Conservation (phyloP, 1,140 invertebrate species). For the Mamestra configurata region DNA sequence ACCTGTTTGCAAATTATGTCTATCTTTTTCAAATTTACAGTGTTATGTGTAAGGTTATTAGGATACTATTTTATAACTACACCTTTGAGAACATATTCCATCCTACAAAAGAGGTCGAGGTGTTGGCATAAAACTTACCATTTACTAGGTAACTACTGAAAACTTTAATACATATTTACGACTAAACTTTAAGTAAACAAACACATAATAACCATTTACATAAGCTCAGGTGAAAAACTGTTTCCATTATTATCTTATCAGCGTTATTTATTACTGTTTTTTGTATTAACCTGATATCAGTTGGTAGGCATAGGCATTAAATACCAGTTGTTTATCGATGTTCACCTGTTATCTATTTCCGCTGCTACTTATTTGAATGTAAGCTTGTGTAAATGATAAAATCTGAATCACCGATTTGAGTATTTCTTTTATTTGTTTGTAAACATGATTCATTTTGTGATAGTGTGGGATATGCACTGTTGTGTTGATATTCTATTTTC, state of each 20-base stretch:
- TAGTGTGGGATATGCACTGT: neutral
- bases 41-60: too few species aligned
- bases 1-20: too few species aligned
- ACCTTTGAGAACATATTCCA: too few species aligned
- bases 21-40: too few species aligned
- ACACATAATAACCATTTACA: neutral
- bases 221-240: slow-evolving; percentile 6
- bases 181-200: neutral
- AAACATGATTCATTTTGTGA: neutral
- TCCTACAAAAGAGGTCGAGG: too few species aligned
- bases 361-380: slow-evolving; percentile 9
- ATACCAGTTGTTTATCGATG: slow-evolving; percentile 16
- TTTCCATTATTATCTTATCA: slow-evolving; percentile 32
- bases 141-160: too few species aligned
- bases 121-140: too few species aligned
- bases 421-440: slow-evolving; percentile 14
- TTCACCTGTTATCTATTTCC: slow-evolving; percentile 3
- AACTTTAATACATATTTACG: too few species aligned
- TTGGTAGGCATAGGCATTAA: neutral
- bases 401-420: neutral
- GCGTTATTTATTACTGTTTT: slow-evolving; percentile 47
- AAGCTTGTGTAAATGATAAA: slow-evolving; percentile 24
- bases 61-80: too few species aligned
- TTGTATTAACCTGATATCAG: slow-evolving; percentile 22
- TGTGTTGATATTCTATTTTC: neutral